Evolutionary conservation across 2,797 vertebrate species (phyloP), one percentile per base, ranked within the genome.

Genomic region (Chloroceryle amazona): DNA sequence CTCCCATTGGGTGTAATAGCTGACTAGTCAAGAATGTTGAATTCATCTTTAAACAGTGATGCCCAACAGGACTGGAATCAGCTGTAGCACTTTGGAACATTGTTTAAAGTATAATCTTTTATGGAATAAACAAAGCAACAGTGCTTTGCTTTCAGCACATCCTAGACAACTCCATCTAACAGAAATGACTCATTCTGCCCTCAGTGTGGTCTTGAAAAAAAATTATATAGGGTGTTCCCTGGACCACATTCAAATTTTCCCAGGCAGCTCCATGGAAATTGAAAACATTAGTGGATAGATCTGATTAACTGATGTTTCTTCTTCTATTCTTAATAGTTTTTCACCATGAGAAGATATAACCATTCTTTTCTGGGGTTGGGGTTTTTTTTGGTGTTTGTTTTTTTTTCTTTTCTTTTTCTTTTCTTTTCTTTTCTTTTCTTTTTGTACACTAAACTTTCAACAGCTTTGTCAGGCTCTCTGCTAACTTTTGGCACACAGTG

Each of bases 251-350:
- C 57, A 91, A 8, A 73, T 89, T 91, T 87, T 94, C 72, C 72
- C 61, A 75, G 85, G 62, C 68, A 87, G 46, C 60, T 83, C 73
- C 35, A 49, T 54, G 44, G 88, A 95, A 39, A 84, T 13, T 63
- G 66, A 93, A 91, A 88, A 73, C 55, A 37, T 26, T 57, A 22
- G 35, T 66, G 73, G 66, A 78, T 63, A 91, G 91, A 84, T 75
- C 66, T 79, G 46, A 83, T 94, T 78, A 91, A 84, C 68, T 86
- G 68, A 83, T 88, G 9, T 51, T 88, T 81, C 60, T 86, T 93
- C 31, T 21, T 78, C 84, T 87, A n/a, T 85, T 83, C 52, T 71
- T 76, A 92, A 39, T 14, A 54, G 19, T 75, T 83, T 93, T 89
- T 86, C 79, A 63, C 62, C 20, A 37, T 11, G 22, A 88, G 52